These are phyloP conservation scores for Cotesia congregata DNA, from an alignment of 2,888 invertebrate species.

Conservation along the genomic window DNA sequence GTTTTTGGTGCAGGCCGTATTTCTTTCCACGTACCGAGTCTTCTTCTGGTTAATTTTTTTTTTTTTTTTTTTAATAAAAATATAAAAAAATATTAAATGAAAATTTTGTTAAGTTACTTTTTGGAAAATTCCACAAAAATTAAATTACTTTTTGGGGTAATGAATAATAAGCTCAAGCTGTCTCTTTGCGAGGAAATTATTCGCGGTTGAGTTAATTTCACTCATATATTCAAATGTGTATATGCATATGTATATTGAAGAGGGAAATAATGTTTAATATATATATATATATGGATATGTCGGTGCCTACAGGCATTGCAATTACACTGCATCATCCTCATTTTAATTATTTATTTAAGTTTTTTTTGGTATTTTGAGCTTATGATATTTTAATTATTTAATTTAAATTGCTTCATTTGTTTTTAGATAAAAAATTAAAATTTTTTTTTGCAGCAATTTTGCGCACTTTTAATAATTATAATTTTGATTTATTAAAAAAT, in stretches of 20 bases:
- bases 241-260: neutral
- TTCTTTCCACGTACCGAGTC: slow-evolving; percentile 7
- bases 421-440: too few species aligned
- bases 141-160: neutral
- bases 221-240: neutral
- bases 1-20: slow-evolving; percentile 33
- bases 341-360: neutral
- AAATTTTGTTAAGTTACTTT: neutral
- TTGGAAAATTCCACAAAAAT: neutral
- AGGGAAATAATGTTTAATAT: neutral
- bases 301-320: slow-evolving; percentile 40
- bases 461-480: too few species aligned
- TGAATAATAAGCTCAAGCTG: neutral
- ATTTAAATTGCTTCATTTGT: too few species aligned
- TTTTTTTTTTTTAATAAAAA: slow-evolving; percentile 15
- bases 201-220: slow-evolving; percentile 13
- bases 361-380: slow-evolving; percentile 35
- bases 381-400: slow-evolving; percentile 29
- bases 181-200: neutral
- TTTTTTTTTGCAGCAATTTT: too few species aligned
- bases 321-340: slow-evolving; percentile 37
- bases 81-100: neutral
- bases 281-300: neutral
- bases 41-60: neutral
- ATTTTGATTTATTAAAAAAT: too few species aligned